Evolutionary conservation across 2,113 vertebrate genomes (phyloP).

Genomic region (Pithys albifrons): DNA sequence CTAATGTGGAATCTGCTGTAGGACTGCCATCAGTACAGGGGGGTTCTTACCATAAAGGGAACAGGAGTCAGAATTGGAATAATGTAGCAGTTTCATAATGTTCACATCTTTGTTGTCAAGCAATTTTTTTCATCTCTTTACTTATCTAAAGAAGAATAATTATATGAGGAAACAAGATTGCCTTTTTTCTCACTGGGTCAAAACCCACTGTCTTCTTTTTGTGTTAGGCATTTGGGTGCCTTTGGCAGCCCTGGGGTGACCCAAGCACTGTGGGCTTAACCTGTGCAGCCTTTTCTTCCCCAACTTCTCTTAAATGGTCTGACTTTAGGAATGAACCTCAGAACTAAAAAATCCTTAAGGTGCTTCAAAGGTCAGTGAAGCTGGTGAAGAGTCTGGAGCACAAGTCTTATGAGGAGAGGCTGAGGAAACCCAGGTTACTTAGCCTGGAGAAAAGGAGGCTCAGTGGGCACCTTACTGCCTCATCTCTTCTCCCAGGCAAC

Average conservation of each 20-base stretch:
- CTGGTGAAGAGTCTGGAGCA: background rate
- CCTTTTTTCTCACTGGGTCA: background rate
- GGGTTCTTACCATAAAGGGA: background rate
- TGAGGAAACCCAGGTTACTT: background rate
- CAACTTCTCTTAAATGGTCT: background rate
- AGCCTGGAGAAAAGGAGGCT: background rate
- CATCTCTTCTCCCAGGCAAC: background rate
- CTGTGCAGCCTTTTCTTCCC: background rate
- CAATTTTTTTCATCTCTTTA: background rate
- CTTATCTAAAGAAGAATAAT: background rate
- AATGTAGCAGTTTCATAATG: background rate
- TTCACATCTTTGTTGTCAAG: background rate
- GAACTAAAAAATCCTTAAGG: background rate
- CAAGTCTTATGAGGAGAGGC: background rate
- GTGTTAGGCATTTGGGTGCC: background rate
- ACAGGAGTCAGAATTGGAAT: background rate
- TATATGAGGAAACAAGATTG: background rate
- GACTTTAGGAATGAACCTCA: background rate
- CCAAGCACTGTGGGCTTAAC: fast-evolving
- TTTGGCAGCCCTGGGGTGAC: background rate
- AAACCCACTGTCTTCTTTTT: background rate
- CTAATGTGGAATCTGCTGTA: background rate
- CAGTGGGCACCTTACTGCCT: background rate
- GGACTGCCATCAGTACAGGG: fast-evolving
- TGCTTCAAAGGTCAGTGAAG: background rate